phyloP scores from a whole-genome alignment of 2,797 vertebrate species.

The Typhlichthys subterraneus region DNA sequence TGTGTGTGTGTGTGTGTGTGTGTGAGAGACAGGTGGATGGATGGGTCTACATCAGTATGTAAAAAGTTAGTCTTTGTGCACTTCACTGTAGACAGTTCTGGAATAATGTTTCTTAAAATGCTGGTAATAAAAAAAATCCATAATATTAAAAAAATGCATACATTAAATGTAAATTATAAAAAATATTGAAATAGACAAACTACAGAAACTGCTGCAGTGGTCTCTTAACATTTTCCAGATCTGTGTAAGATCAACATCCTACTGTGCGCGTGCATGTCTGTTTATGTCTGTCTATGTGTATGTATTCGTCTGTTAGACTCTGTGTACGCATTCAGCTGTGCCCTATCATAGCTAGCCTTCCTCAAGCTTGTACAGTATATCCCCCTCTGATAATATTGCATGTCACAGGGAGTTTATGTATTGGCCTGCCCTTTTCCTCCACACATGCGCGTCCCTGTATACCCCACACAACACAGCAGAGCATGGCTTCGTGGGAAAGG shows the following conservation, averaged over 20 bases:
- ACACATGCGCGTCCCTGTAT: constrained; percentile 17
- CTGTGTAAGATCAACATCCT: not conserved
- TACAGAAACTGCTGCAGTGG: too few species aligned
- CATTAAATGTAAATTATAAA: too few species aligned
- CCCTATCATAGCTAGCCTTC: constrained; percentile 35
- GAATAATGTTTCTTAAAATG: too few species aligned
- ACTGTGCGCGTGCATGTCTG: not conserved
- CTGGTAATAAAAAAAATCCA: too few species aligned
- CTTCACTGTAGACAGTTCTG: not conserved
- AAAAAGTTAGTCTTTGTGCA: not conserved
- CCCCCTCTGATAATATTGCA: constrained; percentile 52
- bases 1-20: constrained; percentile 9
- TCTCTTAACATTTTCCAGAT: too few species aligned
- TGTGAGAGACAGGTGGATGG: not conserved
- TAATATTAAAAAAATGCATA: too few species aligned
- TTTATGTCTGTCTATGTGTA: not conserved
- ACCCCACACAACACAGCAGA: constrained; percentile 34
- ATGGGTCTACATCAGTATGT: not conserved
- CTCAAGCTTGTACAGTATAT: not conserved
- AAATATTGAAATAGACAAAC: too few species aligned
- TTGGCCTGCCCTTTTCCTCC: constrained; percentile 71
- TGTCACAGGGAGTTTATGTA: constrained; percentile 71
- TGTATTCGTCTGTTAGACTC: too few species aligned
- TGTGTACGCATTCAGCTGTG: not conserved
- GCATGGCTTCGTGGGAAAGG: constrained; percentile 61